phyloP scores from a whole-genome alignment of 30 jellyfish, hydroid and myxozoan species.

The Pelagia noctiluca region DNA sequence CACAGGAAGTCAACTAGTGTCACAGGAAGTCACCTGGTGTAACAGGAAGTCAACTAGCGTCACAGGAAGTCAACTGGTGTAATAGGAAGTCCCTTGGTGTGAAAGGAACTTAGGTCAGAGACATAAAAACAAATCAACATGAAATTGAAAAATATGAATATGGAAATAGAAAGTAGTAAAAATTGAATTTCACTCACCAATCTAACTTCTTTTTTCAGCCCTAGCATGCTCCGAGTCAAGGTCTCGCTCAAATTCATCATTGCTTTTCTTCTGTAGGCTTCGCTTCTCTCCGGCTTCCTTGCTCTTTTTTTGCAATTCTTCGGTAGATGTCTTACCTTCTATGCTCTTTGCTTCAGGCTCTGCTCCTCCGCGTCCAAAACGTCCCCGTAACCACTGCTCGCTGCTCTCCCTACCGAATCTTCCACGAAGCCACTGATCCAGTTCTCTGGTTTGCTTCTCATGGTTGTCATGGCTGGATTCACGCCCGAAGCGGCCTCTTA shows the following conservation, averaged over 20 bases:
- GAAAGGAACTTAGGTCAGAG: no score
- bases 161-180: no score
- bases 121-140: no score
- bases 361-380: constrained; percentile 80
- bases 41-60: no score
- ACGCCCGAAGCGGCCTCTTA: constrained; percentile 75
- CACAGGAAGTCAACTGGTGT: no score
- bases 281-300: neutral
- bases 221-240: neutral
- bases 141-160: no score
- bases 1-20: no score
- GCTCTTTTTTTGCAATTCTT: neutral
- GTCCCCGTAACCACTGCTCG: constrained; percentile 85
- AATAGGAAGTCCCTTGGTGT: no score
- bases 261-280: constrained; percentile 13
- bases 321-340: constrained; percentile 53
- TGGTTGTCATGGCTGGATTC: neutral
- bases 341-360: constrained; percentile 62
- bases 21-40: no score
- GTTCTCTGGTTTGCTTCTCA: constrained; percentile 50
- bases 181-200: no score
- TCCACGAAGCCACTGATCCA: constrained; percentile 83
- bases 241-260: constrained; percentile 21
- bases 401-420: constrained; percentile 79
- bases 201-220: constrained; percentile 44